Evolutionary conservation across 1,140 invertebrate genomes (phyloP).

Genomic region (Heliothis virescens): DNA sequence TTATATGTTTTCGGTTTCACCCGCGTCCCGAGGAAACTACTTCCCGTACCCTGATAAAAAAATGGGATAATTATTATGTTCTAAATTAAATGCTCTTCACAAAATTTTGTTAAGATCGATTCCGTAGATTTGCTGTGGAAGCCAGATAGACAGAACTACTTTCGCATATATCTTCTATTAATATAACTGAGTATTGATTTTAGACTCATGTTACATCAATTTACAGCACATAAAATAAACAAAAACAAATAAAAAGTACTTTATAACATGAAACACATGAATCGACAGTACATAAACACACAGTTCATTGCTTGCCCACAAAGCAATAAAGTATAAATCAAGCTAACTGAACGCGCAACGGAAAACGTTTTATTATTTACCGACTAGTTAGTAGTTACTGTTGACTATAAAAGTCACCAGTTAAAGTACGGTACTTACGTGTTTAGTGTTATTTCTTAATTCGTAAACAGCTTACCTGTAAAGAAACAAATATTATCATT

Average conservation of each 20-base stretch:
- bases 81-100: too few relatives aligned
- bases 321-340: constrained; percentile 16
- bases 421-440: constrained; percentile 15
- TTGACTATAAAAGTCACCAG: not conserved
- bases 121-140: too few relatives aligned
- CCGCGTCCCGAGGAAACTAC: too few relatives aligned
- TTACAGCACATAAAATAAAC: not conserved
- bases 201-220: too few relatives aligned
- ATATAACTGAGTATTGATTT: too few relatives aligned
- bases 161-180: too few relatives aligned
- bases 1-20: too few relatives aligned
- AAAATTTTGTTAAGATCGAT: too few relatives aligned
- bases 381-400: not conserved
- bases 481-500: constrained; percentile 22
- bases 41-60: too few relatives aligned
- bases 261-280: not conserved
- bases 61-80: too few relatives aligned
- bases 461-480: constrained; percentile 34
- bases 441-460: constrained; percentile 26
- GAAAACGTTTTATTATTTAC: constrained; percentile 32
- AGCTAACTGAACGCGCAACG: constrained; percentile 13
- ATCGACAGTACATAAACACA: constrained; percentile 1
- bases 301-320: constrained; percentile 11
- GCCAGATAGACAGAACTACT: too few relatives aligned
- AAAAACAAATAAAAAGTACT: not conserved